Evolutionary conservation across 1,140 invertebrate species (phyloP), one percentile per base, ranked within the genome.

Genomic region (Oreohelix idahoensis): DNA sequence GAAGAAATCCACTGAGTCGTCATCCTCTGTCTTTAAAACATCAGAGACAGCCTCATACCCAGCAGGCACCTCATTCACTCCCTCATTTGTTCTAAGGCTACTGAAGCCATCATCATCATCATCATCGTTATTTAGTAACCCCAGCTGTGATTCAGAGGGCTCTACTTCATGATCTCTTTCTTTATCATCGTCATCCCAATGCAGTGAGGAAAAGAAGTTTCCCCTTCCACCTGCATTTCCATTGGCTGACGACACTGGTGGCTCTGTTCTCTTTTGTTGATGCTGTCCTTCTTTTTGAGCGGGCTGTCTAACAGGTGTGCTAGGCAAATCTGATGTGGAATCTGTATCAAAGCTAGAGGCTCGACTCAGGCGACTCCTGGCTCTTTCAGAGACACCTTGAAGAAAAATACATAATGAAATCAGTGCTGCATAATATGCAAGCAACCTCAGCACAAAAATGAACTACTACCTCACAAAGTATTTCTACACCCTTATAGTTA

Each of bases 101-200:
- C 26, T 83, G 86, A 91, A 91, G 75, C 91, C 88, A 77, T 91
- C 90, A 26, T 89, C 88, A 38, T 89, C 87, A 66, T 88, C 87
- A 23, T 76, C 81, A 58, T 79, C 38, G 45, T 87, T 84, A 20
- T 85, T 83, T 20, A 89, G 84, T 53, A 89, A 71, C 32, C 83
- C 84, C 49, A 79, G 20, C 71, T 83, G 84, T 38, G 45, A 79
- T 49, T 84, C 81, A n/a, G 74, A 73, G 29, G 63, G 84, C 42
- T 76, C 69, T 29, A 4, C 53, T 23, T 49, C 49, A 8, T 11
- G 70, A 17, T n/a, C 51, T n/a, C 29, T 51, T 17, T 66, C 83
- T 0, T 1, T 39, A 4, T 20, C 8, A 0, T 81, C 83, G 4
- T 86, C 79, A 32, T 84, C 63, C 91, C 91, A 92, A 35, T 90